phyloP scores from a whole-genome alignment of 2,888 invertebrate species.

The Melieria omissa region DNA sequence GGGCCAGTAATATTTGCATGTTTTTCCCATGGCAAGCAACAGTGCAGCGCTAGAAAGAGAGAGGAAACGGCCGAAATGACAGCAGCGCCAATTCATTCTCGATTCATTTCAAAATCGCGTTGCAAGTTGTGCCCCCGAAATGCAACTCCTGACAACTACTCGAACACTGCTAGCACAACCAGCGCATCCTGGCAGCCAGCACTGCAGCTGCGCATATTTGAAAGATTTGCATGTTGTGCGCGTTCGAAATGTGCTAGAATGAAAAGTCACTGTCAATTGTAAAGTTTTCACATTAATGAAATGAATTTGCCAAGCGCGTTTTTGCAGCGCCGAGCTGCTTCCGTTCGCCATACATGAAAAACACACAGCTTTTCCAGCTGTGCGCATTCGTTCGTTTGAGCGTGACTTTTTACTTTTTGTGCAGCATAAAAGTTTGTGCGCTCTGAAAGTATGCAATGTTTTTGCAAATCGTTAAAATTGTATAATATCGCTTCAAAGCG shows the following conservation, averaged over 20 bases:
- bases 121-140: too few relatives aligned
- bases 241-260: constrained; percentile 3
- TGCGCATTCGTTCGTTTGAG: constrained; percentile 24
- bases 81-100: not conserved
- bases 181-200: too few relatives aligned
- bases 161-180: too few relatives aligned
- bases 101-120: not conserved
- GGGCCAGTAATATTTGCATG: too few relatives aligned
- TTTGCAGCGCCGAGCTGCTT: not conserved
- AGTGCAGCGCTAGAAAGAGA: not conserved
- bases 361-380: constrained; percentile 13
- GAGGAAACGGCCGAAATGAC: not conserved
- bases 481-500: too few relatives aligned
- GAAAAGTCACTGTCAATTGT: constrained; percentile 33
- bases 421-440: constrained; percentile 19
- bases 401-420: constrained; percentile 24
- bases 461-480: not conserved
- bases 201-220: too few relatives aligned
- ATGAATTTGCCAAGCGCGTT: constrained; percentile 21
- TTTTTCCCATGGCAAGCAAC: too few relatives aligned
- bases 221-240: too few relatives aligned
- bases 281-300: constrained; percentile 30
- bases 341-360: constrained; percentile 7
- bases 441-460: constrained; percentile 13
- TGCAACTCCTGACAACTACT: too few relatives aligned